These are phyloP conservation scores for Melieria picta DNA, from an alignment of 2,888 invertebrate genomes.

Conservation along the genomic window DNA sequence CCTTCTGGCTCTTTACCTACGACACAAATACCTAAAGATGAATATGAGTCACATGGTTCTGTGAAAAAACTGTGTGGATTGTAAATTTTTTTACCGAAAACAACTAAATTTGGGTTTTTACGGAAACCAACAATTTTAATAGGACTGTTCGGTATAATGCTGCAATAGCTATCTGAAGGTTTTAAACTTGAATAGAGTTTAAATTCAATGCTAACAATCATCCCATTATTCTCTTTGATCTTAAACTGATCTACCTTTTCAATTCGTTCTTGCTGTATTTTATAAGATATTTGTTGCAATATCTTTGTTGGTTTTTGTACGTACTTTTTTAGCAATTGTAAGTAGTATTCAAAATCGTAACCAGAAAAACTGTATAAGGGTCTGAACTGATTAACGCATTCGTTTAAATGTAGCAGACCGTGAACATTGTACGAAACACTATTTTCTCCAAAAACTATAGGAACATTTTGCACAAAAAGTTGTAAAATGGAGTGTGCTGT, in stretches of 20 bases:
- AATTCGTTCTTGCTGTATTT: background rate
- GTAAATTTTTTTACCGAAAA: too few relatives aligned
- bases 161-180: too few relatives aligned
- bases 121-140: too few relatives aligned
- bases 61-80: too few relatives aligned
- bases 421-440: constrained; percentile 3
- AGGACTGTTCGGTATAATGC: too few relatives aligned
- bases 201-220: too few relatives aligned
- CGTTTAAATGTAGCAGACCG: background rate
- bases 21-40: too few relatives aligned
- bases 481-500: background rate
- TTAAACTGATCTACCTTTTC: background rate
- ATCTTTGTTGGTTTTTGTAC: constrained; percentile 4
- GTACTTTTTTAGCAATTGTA: background rate
- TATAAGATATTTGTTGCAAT: background rate
- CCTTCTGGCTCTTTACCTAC: too few relatives aligned
- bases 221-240: too few relatives aligned
- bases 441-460: background rate
- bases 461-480: background rate
- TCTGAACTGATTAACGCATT: background rate
- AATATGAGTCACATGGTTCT: too few relatives aligned
- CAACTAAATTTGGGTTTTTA: too few relatives aligned
- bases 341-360: background rate
- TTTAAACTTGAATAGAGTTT: too few relatives aligned
- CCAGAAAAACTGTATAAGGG: background rate